These are phyloP conservation scores for Ateles fusciceps DNA, from an alignment of 2,797 vertebrate genomes.

Conservation along the genomic window DNA sequence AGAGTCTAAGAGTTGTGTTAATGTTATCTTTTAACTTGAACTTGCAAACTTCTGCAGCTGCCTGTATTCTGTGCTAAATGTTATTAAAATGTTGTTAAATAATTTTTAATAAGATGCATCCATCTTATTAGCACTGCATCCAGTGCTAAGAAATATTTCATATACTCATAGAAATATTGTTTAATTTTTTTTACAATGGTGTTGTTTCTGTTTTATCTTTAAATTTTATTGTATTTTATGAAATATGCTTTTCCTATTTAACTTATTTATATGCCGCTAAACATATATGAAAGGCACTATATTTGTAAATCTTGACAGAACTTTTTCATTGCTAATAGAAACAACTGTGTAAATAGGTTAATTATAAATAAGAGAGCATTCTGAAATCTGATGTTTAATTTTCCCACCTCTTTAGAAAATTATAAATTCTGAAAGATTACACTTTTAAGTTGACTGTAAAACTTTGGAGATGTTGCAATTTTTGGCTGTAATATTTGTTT, in stretches of 20 bases:
- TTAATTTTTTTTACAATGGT: neutral
- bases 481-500: conserved; percentile 6
- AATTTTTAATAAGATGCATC: neutral
- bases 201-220: neutral
- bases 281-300: neutral
- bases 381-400: neutral
- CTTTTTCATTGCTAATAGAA: neutral
- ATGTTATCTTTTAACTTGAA: neutral
- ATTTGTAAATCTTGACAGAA: neutral
- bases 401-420: neutral
- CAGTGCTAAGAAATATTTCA: neutral
- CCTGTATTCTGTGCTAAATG: neutral
- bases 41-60: neutral
- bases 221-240: conserved; percentile 11
- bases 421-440: neutral
- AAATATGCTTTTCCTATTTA: neutral
- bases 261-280: neutral
- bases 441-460: neutral
- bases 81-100: neutral
- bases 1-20: neutral
- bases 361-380: neutral
- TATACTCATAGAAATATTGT: neutral
- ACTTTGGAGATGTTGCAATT: neutral
- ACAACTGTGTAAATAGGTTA: neutral
- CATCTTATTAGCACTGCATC: neutral